Conservation (phyloP, 2,113 vertebrate species). For the Heliornis fulica region DNA sequence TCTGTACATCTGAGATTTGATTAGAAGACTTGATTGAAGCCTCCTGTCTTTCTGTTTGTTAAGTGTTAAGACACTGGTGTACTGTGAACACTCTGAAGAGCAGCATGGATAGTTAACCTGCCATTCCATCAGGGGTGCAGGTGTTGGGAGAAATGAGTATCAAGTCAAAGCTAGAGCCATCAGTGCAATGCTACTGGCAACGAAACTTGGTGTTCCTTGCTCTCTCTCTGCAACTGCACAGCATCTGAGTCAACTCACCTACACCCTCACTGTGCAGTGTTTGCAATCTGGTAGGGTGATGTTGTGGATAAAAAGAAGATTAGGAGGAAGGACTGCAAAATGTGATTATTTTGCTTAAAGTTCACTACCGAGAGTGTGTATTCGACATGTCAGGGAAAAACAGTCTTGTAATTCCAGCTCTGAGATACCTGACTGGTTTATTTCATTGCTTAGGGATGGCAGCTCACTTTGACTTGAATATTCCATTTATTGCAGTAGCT, state of each 20-base stretch:
- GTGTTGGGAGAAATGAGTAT: neutral
- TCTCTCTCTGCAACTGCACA: fast-evolving
- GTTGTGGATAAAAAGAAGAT: neutral
- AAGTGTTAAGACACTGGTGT: neutral
- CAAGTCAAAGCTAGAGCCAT: neutral
- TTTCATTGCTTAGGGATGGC: neutral
- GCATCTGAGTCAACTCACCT: neutral
- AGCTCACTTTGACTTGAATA: neutral
- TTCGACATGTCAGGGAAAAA: neutral
- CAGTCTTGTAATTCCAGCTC: neutral
- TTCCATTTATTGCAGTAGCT: neutral
- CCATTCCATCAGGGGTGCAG: neutral
- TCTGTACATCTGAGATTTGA: neutral
- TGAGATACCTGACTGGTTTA: neutral
- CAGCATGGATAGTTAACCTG: neutral
- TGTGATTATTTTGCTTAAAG: neutral
- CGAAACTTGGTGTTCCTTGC: neutral
- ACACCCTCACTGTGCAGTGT: neutral
- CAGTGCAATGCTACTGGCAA: neutral
- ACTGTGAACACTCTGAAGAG: neutral
- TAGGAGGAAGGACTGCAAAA: neutral
- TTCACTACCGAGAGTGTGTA: neutral
- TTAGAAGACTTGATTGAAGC: neutral
- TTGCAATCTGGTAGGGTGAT: neutral
- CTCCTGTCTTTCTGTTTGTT: neutral